Conservation (phyloP, 2,888 invertebrate species). For the Norana najaformis region DNA sequence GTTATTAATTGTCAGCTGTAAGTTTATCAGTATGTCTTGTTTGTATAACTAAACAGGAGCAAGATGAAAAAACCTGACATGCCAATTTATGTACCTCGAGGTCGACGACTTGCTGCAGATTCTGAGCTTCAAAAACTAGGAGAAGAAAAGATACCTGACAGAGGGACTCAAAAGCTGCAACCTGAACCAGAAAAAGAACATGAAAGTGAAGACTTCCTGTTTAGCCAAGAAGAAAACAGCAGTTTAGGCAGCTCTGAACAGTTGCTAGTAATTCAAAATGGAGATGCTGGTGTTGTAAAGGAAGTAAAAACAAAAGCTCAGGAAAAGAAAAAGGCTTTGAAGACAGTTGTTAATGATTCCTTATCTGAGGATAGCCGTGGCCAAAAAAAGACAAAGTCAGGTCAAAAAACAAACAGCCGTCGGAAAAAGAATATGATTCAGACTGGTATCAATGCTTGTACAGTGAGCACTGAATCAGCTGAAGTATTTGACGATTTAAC, state of each 20-base stretch:
- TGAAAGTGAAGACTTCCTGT: not conserved
- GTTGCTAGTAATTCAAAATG: not conserved
- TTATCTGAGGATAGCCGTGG: not conserved
- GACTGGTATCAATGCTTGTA: not conserved
- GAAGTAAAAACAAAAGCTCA: not conserved
- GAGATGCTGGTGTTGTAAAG: not conserved
- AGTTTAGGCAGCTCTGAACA: not conserved
- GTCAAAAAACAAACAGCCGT: constrained; percentile 4
- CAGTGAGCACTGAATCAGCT: not conserved
- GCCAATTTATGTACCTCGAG: constrained; percentile 17
- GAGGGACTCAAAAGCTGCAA: not conserved
- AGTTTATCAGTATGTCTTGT: not conserved
- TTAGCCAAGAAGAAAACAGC: constrained; percentile 5
- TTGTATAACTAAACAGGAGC: not conserved
- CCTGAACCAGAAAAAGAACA: not conserved
- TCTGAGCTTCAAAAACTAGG: not conserved
- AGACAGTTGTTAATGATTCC: not conserved
- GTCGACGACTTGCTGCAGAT: not conserved
- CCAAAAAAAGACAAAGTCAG: not conserved
- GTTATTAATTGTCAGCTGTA: not conserved
- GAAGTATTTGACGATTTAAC: not conserved
- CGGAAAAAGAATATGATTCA: not conserved
- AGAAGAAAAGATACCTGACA: not conserved
- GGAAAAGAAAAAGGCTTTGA: constrained; percentile 13
- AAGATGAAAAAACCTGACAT: constrained; percentile 24